A percentile compares a stretch with the other conserved stretches of the same genome.
These are phyloP conservation scores for Oceanites oceanicus DNA, from an alignment of 2,113 vertebrate genomes.

Conservation along the genomic window DNA sequence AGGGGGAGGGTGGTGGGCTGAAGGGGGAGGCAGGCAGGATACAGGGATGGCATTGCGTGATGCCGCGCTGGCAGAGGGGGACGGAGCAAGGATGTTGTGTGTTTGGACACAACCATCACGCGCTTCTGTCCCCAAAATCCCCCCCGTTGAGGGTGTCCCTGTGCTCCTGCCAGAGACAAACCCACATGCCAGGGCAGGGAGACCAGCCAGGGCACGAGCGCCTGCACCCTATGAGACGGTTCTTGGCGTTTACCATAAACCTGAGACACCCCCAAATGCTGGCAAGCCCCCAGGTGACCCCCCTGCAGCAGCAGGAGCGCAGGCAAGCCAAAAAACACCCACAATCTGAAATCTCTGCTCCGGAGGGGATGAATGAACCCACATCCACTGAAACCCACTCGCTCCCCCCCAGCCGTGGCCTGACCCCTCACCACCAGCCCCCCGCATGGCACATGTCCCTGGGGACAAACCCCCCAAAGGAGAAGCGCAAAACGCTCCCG, in stretches of 20 bases:
- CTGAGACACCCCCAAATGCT: not conserved
- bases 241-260: not conserved
- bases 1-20: not conserved
- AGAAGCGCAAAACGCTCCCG: not conserved
- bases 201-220: rapidly evolving
- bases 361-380: not conserved
- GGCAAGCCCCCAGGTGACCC: not conserved
- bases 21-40: not conserved
- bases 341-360: not conserved
- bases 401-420: rapidly evolving
- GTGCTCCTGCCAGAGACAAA: not conserved
- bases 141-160: rapidly evolving
- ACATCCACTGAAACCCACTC: not conserved
- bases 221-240: not conserved
- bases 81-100: rapidly evolving
- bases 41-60: not conserved
- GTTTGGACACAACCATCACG: not conserved
- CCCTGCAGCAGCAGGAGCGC: not conserved
- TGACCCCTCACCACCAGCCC: rapidly evolving
- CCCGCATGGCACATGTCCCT: not conserved
- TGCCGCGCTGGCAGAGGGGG: rapidly evolving
- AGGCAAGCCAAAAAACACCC: not conserved
- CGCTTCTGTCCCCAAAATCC: not conserved
- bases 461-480: not conserved
- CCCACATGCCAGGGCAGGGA: not conserved